Base-by-base conservation (phyloP, 2,797 vertebrate genomes). In the Acanthiza pusilla region DNA sequence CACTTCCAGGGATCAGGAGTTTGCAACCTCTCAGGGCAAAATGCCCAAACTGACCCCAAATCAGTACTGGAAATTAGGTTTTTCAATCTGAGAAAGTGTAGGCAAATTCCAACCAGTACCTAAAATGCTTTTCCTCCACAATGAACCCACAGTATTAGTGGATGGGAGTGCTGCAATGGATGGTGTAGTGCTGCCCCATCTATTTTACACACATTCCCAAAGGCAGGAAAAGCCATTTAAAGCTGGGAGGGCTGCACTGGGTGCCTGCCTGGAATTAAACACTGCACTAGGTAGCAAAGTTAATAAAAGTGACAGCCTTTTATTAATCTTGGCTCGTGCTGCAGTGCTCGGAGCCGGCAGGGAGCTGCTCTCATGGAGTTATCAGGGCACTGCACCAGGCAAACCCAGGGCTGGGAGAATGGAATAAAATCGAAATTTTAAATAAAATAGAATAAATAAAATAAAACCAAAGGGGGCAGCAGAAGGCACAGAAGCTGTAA, bases 271-370 rank as follows among this genome's bases (percentile, higher is more conserved):
- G 55, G 94, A 93, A 94, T 93, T 50, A 88, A 90, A 76, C 36
- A 89, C 47, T 1, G 25, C 51, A 8, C 32, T 34, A 72, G 68
- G 87, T 63, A 80, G 77, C 65, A 84, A 93, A 96, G 88, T 95
- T 95, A 93, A 90, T 92, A 96, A 62, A 91, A 92, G 57, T 45
- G 86, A 83, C 85, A 88, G 86, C 60, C 26, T 74, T 88, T 73
- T 88, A 92, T 90, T 86, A 87, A 91, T 85, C 48, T 58, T 23
- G 11, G 55, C 88, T 68, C 4, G 3, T 20, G 14, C 66, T 8
- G 17, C 58, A 51, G 81, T 4, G 14, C 61, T 40, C 2, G 3
- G 61, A 87, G 88, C 75, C 19, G 4, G 73, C 78, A 67, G 85
- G 80, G 77, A 72, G 78, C 66, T 13, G 29, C 60, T 72, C 76